These are phyloP conservation scores for Eulemur macaco DNA, from an alignment of 2,113 vertebrate genomes.

Conservation along the genomic window DNA sequence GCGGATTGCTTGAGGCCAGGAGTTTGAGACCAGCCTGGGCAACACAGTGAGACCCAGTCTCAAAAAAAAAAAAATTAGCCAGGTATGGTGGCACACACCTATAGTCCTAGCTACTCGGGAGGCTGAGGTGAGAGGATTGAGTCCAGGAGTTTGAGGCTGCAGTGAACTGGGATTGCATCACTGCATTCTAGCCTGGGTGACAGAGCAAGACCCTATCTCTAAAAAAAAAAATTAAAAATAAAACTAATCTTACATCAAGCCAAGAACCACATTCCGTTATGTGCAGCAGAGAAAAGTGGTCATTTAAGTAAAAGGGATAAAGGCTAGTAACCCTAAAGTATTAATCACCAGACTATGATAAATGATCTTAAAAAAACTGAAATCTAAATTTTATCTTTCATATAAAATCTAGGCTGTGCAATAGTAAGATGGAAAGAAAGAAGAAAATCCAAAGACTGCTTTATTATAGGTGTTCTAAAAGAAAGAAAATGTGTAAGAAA, in stretches of 20 bases:
- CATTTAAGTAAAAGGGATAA: not conserved
- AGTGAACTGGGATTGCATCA: too few species aligned
- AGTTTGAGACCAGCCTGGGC: too few species aligned
- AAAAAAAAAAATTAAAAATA: too few species aligned
- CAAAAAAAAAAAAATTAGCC: too few species aligned
- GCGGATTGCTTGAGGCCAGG: too few species aligned
- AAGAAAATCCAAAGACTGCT: not conserved
- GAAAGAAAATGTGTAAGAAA: constrained; percentile 2
- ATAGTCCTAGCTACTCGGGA: too few species aligned
- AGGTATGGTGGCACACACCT: too few species aligned
- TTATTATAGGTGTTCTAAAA: not conserved
- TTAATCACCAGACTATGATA: not conserved
- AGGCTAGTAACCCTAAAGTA: not conserved
- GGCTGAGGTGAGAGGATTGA: too few species aligned
- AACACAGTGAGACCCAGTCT: too few species aligned
- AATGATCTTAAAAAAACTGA: not conserved
- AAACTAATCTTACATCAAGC: not conserved
- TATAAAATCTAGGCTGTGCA: constrained; percentile 3
- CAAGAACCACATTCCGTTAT: not conserved
- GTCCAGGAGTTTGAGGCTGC: too few species aligned
- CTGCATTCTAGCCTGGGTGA: too few species aligned
- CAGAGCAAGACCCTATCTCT: too few species aligned
- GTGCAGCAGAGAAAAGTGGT: not conserved
- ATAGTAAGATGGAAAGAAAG: not conserved
- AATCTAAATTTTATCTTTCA: constrained; percentile 11